phyloP scores from a whole-genome alignment of 2,113 vertebrate genomes.

The Rhinoptilus africanus region DNA sequence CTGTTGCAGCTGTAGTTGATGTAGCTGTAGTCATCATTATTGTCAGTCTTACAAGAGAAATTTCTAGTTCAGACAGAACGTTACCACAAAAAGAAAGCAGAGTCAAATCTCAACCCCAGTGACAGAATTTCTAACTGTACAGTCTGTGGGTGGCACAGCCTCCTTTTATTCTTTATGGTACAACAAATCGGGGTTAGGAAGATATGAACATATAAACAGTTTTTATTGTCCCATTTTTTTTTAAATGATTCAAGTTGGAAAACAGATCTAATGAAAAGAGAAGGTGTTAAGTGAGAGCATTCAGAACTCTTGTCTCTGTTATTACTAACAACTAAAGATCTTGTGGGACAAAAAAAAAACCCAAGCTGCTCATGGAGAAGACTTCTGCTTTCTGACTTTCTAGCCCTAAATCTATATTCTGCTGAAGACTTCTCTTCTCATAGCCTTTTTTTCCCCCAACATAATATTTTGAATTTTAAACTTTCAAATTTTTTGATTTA shows the following conservation, averaged over 20 bases:
- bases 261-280: background rate
- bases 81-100: background rate
- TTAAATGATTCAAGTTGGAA: background rate
- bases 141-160: background rate
- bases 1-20: background rate
- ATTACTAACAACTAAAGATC: background rate
- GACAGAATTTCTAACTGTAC: background rate
- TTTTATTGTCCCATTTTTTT: no score
- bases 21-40: background rate
- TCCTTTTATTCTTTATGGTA: background rate
- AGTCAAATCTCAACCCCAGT: background rate
- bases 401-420: background rate
- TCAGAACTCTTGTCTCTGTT: background rate
- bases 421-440: background rate
- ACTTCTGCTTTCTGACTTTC: background rate
- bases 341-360: background rate
- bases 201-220: background rate
- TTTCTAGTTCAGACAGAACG: background rate
- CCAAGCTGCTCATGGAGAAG: background rate
- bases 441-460: background rate
- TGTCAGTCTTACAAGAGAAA: background rate
- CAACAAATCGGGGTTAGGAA: background rate
- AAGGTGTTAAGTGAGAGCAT: background rate
- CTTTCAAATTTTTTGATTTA: background rate
- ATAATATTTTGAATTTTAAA: background rate